Evolutionary conservation across 2,113 vertebrate species (phyloP), one percentile per base, ranked within the genome.

Genomic region (Andinoacara biseriatus): DNA sequence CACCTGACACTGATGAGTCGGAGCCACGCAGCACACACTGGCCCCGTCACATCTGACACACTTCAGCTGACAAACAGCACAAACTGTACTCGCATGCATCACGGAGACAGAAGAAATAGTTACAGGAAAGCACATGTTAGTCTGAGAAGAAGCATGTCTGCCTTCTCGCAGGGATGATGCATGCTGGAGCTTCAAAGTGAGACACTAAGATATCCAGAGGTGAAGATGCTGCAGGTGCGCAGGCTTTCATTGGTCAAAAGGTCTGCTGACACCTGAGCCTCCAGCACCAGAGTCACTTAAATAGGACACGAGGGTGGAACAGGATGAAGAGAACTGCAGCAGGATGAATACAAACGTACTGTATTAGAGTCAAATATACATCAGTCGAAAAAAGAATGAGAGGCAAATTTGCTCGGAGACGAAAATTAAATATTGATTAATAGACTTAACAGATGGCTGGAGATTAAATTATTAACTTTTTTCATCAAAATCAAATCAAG

Each of bases 1-100:
- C 24, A 3, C 13, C 65, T 72, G 24, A 52, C 65, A 72, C 24
- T 31, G 24, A 69, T 0, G 0, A 0, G 24, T 29, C 29, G 24
- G 43, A 52, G 20, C 40, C 65, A 11, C 20, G 52, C 49, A 31
- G 49, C 49, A 22, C 69, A 57, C 52, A 22, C 49, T 9, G 72
- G 72, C 35, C 52, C 46, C 5, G 2, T 80, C 56, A 54, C 38
- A 24, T 59, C 46, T 33, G 78, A 72, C 54, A 80, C 8, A 58
- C 62, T 26, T 67, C 62, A 58, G 38, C 26, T 17, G 52, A 58
- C 62, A 22, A 18, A 57, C 3, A 57, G 60, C 22, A 15, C 17
- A 9, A 35, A 40, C 24, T 33, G 35, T 31, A 20, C 43, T 8
- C 29, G 65, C 62, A 8, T n/a, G 62, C 13, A 7, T 58, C 0